phyloP scores from a whole-genome alignment of 2,797 vertebrate species.

The Spinibarbus caldwelli region DNA sequence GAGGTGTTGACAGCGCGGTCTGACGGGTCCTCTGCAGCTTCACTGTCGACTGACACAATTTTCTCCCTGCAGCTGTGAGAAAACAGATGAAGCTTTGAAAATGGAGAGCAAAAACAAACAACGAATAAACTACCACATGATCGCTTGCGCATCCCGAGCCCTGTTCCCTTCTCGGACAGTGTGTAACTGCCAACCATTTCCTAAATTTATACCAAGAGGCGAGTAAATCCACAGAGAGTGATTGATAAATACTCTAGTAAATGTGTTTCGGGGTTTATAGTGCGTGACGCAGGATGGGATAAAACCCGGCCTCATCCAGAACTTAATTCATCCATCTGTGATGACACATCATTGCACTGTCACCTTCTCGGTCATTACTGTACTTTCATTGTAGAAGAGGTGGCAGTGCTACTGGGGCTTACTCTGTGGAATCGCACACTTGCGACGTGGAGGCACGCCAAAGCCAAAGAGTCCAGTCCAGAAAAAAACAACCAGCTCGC shows the following conservation, averaged over 20 bases:
- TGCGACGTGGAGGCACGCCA: slow-evolving; percentile 27
- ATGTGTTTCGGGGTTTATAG: neutral
- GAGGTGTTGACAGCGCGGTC: slow-evolving; percentile 26
- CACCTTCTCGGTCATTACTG: slow-evolving; percentile 23
- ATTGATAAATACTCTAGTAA: neutral
- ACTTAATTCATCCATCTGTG: slow-evolving; percentile 23
- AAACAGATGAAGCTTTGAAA: slow-evolving; percentile 23
- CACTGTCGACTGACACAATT: neutral
- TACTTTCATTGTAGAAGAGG: neutral
- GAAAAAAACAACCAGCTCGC: slow-evolving; percentile 36
- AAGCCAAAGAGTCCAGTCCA: slow-evolving; percentile 35
- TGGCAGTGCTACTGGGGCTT: slow-evolving; percentile 15
- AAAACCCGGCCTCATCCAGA: neutral
- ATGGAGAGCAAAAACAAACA: slow-evolving; percentile 4
- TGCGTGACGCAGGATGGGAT: neutral
- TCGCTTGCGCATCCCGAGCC: neutral
- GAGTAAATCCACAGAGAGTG: neutral
- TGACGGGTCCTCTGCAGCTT: neutral
- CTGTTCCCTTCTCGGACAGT: neutral
- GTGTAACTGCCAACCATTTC: neutral
- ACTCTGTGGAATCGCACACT: slow-evolving; percentile 26
- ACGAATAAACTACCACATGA: neutral
- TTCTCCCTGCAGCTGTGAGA: slow-evolving; percentile 1
- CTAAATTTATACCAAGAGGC: neutral
- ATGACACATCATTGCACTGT: slow-evolving; percentile 17